These are phyloP conservation scores for Laodelphax striatellus DNA, from an alignment of 1,140 invertebrate species.

Conservation along the genomic window DNA sequence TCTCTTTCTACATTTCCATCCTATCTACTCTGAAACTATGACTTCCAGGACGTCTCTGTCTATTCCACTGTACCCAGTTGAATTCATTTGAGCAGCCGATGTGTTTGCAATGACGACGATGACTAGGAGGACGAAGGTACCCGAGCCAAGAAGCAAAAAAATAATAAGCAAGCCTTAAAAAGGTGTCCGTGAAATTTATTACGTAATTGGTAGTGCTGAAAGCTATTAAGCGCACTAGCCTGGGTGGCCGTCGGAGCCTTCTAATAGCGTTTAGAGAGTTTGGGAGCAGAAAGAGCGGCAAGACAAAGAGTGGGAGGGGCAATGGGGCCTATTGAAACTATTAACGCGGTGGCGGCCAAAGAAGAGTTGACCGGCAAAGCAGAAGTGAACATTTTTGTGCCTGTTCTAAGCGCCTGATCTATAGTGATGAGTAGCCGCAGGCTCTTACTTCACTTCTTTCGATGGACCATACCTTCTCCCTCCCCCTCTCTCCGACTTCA, in stretches of 20 bases:
- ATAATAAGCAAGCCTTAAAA: conserved; percentile 8
- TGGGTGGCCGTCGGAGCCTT: background rate
- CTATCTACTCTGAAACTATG: too few species aligned
- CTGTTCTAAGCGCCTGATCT: background rate
- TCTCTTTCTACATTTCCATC: too few species aligned
- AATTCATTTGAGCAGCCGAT: too few species aligned
- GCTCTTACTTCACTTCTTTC: background rate
- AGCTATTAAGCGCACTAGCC: conserved; percentile 7
- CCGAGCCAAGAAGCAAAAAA: background rate
- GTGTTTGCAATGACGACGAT: background rate
- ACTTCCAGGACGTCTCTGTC: too few species aligned
- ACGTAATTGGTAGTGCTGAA: conserved; percentile 9
- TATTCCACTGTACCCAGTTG: too few species aligned
- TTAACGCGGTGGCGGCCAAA: background rate
- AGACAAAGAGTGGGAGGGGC: too few species aligned
- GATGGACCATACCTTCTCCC: background rate
- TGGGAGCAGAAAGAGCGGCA: background rate
- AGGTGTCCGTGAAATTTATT: conserved; percentile 9
- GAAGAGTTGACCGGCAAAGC: too few species aligned
- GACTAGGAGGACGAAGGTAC: background rate
- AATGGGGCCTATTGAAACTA: background rate
- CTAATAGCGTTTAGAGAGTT: conserved; percentile 1
- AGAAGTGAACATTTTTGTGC: too few species aligned
- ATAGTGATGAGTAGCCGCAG: background rate
- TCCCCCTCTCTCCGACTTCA: background rate